Evolutionary conservation across 2,113 vertebrate genomes (phyloP).

Genomic region (Nyctereutes procyonoides): DNA sequence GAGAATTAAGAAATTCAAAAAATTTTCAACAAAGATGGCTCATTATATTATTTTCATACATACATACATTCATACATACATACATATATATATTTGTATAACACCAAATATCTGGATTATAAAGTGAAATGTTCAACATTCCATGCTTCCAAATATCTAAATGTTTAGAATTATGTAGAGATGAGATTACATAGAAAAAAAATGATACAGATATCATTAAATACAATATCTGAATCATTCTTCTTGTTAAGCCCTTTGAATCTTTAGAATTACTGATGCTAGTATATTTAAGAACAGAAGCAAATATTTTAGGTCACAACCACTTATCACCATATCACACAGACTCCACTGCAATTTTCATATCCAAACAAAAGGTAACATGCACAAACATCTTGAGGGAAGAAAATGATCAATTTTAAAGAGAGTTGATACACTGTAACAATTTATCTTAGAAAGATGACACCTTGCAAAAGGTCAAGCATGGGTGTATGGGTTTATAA

Average conservation of each 20-base stretch:
- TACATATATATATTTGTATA: not conserved
- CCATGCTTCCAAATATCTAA: constrained; percentile 33
- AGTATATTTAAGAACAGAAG: not conserved
- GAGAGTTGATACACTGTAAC: not conserved
- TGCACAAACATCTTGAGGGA: not conserved
- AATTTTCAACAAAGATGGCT: constrained; percentile 7
- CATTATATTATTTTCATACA: not conserved
- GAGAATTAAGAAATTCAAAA: constrained; percentile 11
- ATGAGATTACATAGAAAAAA: constrained; percentile 32
- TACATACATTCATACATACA: not conserved
- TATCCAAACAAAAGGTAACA: not conserved
- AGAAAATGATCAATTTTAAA: not conserved
- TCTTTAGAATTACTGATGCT: not conserved
- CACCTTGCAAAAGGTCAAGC: not conserved
- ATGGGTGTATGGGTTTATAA: not conserved
- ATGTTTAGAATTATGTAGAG: not conserved
- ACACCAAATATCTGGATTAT: constrained; percentile 44
- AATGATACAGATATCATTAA: not conserved
- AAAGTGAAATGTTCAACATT: not conserved
- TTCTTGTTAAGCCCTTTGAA: not conserved
- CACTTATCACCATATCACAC: not conserved
- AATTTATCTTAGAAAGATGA: not conserved
- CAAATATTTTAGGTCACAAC: not conserved
- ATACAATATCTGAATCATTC: not conserved
- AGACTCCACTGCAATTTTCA: not conserved